Percentiles rank a stretch among this genome's conserved stretches.
phyloP scores from a whole-genome alignment of 2,888 invertebrate species.

The Lysandra coridon region DNA sequence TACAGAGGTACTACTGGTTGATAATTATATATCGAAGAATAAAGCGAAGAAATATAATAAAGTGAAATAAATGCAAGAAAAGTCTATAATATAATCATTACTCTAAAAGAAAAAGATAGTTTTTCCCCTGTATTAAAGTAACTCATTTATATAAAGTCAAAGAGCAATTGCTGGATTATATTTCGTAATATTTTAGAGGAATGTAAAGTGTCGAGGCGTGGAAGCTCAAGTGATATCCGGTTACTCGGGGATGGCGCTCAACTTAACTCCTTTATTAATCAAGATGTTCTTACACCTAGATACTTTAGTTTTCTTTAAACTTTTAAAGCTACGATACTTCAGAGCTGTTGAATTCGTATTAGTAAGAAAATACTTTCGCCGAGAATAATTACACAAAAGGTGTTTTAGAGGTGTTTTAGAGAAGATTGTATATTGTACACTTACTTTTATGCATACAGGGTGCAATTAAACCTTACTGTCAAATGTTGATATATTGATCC shows the following conservation, averaged over 20 bases:
- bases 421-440: too few species aligned
- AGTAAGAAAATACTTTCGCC: background rate
- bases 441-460: too few species aligned
- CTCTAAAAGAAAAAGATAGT: background rate
- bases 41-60: too few species aligned
- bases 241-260: background rate
- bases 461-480: too few species aligned
- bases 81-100: too few species aligned
- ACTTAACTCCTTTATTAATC: slow-evolving; percentile 10
- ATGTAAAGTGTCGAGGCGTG: background rate
- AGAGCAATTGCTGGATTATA: background rate
- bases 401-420: too few species aligned
- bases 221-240: background rate
- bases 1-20: too few species aligned
- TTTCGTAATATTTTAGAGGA: background rate
- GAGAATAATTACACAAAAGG: too few species aligned
- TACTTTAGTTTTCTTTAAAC: background rate
- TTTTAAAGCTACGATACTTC: background rate
- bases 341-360: background rate
- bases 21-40: too few species aligned
- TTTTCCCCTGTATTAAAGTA: background rate
- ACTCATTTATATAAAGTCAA: background rate
- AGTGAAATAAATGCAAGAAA: too few species aligned
- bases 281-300: background rate
- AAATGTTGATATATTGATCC: too few species aligned